Base-by-base conservation (phyloP, 2,113 vertebrate species). In the Chionomys nivalis region DNA sequence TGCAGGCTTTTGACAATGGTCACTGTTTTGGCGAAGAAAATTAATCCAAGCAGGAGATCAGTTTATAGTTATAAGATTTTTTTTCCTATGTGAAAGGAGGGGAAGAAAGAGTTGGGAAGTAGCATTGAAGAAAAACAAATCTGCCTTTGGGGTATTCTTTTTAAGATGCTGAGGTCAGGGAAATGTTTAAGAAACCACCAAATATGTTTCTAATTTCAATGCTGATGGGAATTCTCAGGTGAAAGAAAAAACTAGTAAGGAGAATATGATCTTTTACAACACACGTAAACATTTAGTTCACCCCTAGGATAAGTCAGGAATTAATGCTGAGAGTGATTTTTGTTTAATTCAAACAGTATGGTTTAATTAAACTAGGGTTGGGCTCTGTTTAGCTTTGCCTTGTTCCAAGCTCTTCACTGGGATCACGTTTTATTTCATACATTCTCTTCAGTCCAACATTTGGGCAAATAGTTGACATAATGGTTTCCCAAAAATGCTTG, bases 41-140 rank as follows among this genome's bases (percentile, higher is more conserved):
- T 98, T 97, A 97, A 97, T 94, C 94, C 39, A 70, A 97, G 97
- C 96, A 97, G 98, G 97, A 98, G 93, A 97, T 81, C 83, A n/a
- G 3, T 96, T 97, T 93, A 89, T 88, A 90, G 89, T 94, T 89
- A 28, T 12, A 87, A 94, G 55, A 89, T 76, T 72, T 97, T 95
- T 2, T 39, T 26, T 31, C 0, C 61, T 91, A 36, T 61, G 5
- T 23, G 78, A 33, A 58, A 95, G 65, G 85, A 93, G 23, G 88
- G 68, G 55, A 91, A 87, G 7, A 89, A 93, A 39, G 76, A 72
- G 58, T 76, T 83, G 5, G 72, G 0, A 16, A 83, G 21, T 17
- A 85, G n/a, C 75, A 89, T n/a, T 91, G 73, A 91, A 96, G 68
- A 87, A 92, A 91, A 96, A 11, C 0, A 16, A 78, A 52, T 87